These are phyloP conservation scores for Thymelicus acteon DNA, from an alignment of 2,888 invertebrate species.

Conservation along the genomic window DNA sequence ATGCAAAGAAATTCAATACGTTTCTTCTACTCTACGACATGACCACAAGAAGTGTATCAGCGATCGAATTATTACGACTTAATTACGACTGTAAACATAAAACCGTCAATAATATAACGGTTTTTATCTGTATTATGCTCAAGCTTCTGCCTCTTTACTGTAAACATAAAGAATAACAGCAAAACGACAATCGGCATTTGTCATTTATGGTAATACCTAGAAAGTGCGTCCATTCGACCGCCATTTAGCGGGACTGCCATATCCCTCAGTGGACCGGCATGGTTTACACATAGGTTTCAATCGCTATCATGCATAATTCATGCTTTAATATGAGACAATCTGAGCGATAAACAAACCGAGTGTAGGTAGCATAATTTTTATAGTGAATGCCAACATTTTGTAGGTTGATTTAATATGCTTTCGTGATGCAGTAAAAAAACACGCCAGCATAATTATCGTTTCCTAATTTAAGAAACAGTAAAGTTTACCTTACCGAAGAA, in stretches of 20 bases:
- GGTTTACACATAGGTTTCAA: constrained; percentile 45
- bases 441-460: too few relatives aligned
- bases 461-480: too few relatives aligned
- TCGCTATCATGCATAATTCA: constrained; percentile 60
- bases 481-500: too few relatives aligned
- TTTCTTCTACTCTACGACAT: too few relatives aligned
- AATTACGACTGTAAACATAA: background rate
- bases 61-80: background rate
- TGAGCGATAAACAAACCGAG: constrained; percentile 4
- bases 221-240: constrained; percentile 25
- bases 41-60: background rate
- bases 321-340: constrained; percentile 37
- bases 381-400: too few relatives aligned
- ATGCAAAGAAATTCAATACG: too few relatives aligned
- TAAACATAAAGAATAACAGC: constrained; percentile 6
- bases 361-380: background rate
- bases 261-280: background rate
- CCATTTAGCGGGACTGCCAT: constrained; percentile 8
- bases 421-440: too few relatives aligned
- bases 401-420: too few relatives aligned
- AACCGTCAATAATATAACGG: background rate
- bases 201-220: constrained; percentile 35
- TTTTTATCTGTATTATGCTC: background rate
- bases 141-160: background rate
- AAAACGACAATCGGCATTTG: constrained; percentile 17